Evolutionary conservation across 92 coral and sea anemone genomes (phyloP), one percentile per base, ranked within the genome.

Genomic region (Anthopleura xanthogrammica): DNA sequence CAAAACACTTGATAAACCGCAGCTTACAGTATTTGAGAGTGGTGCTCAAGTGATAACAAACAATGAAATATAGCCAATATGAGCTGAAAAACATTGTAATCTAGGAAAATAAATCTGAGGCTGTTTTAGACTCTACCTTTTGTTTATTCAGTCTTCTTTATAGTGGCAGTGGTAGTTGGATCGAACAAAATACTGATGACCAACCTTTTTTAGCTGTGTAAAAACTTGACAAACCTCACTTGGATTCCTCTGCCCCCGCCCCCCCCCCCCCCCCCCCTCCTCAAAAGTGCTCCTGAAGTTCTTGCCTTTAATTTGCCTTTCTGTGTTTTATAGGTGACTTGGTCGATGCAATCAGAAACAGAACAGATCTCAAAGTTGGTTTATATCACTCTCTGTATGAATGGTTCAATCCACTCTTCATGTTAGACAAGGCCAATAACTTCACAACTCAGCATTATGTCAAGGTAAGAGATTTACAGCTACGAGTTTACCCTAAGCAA

Each of bases 361-460:
- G 88, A 40, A 90, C 93, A 23, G 86, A 86, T n/a, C 90, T 97
- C 41, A 88, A 73, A 60, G 92, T 97, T 87, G 98, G 99, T 70
- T 87, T 97, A 71, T 97, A 97, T 86, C 96, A 97, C 83, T 97
- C 99, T 3, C 80, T 97, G 74, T 94, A 65, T 83, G 99, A 97
- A 79, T 97, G 99, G 99, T 97, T 92, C 80, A 89, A 97, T 80
- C 99, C 99, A 43, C 85, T 90, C 56, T 97, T 80, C 76, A 52
- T 94, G 73, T 62, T 85, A 29, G 99, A 97, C 89, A 88, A 86
- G 60, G 90, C 78, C 40, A 94, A 80, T 86, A 91, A 88, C 64
- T 97, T 90, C 78, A 91, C 86, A 75, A 90, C 97, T 17, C 94
- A 89, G 74, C 76, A 86, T 46, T 96, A 94, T 86, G 90, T 96